Evolutionary conservation across 1,140 invertebrate genomes (phyloP), one percentile per base, ranked within the genome.

Genomic region (Heliothis subflexa): DNA sequence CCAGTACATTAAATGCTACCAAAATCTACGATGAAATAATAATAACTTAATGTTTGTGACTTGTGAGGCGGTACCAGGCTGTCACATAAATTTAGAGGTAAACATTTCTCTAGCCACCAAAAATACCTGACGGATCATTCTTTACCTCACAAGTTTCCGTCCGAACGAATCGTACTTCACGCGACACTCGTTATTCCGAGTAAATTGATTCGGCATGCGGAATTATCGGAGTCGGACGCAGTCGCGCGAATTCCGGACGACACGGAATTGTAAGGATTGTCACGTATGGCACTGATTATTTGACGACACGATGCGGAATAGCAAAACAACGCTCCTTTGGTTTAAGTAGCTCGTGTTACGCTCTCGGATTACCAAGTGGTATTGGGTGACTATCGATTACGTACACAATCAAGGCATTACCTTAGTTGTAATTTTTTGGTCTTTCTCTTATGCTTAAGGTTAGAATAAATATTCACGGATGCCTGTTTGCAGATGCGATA

Each of bases 121-220:
- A 64, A 64, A 47, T 47, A 66, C 10, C 40, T 66, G 3, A 5
- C 5, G 40, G 18, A 66, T 4, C 40, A 47, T 47, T 47, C 16
- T 0, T 11, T 13, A 12, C 16, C 3, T 18, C 33, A 2, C 62
- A 47, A 16, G 40, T 47, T 18, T 47, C 16, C 62, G 40, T 18
- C 12, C 47, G 62, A 47, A 40, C n/a, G 40, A 21, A 3, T n/a
- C 18, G 57, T 18, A 13, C 57, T 61, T 25, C 18, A n/a, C 47
- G 13, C 66, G 33, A 49, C 64, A 68, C 62, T 45, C 66, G 66
- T 70, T 70, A 70, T 28, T 70, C 66, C 47, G 66, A 50, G 50
- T 18, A 70, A 70, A 52, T 70, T 70, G 66, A 70, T 70, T 70
- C 66, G 33, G 66, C 25, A 70, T 68, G 45, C 45, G 47, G 66